A percentile compares a stretch with the other conserved stretches of the same genome.
Evolutionary conservation across 2,888 invertebrate genomes (phyloP).

Genomic region (Heteromurus nitidus): DNA sequence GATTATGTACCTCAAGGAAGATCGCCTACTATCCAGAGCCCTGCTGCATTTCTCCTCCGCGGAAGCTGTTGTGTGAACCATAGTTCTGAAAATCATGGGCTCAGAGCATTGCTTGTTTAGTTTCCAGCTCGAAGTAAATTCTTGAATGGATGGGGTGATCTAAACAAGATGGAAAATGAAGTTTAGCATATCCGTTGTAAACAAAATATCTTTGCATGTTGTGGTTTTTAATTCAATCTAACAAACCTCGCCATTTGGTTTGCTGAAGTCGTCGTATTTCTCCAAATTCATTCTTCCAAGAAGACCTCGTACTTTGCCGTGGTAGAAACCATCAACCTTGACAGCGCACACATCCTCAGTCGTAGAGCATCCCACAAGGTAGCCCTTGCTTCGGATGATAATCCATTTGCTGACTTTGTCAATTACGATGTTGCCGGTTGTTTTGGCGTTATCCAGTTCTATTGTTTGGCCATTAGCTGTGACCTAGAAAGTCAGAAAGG

Average conservation of each 20-base stretch:
- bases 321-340: conserved; percentile 88
- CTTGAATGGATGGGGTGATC: conserved; percentile 77
- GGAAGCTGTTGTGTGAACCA: conserved; percentile 76
- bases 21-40: conserved; percentile 81
- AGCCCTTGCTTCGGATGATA: conserved; percentile 79
- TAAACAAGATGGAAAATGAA: conserved; percentile 6
- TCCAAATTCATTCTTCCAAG: conserved; percentile 94
- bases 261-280: conserved; percentile 87
- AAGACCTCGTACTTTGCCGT: conserved; percentile 88
- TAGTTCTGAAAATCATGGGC: conserved; percentile 76
- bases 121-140: conserved; percentile 87
- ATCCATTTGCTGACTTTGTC: conserved; percentile 74
- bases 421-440: conserved; percentile 72
- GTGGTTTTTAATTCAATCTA: conserved; percentile 22
- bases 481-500: conserved; percentile 23
- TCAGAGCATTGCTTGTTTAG: conserved; percentile 80
- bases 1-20: conserved; percentile 78
- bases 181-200: neutral
- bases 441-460: conserved; percentile 78
- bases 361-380: conserved; percentile 80
- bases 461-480: conserved; percentile 81
- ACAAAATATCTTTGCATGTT: neutral
- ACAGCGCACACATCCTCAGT: conserved; percentile 83
- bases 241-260: conserved; percentile 84
- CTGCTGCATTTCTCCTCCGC: conserved; percentile 80